Conservation (phyloP, 2,888 invertebrate species). For the Acholoe squamosa region DNA sequence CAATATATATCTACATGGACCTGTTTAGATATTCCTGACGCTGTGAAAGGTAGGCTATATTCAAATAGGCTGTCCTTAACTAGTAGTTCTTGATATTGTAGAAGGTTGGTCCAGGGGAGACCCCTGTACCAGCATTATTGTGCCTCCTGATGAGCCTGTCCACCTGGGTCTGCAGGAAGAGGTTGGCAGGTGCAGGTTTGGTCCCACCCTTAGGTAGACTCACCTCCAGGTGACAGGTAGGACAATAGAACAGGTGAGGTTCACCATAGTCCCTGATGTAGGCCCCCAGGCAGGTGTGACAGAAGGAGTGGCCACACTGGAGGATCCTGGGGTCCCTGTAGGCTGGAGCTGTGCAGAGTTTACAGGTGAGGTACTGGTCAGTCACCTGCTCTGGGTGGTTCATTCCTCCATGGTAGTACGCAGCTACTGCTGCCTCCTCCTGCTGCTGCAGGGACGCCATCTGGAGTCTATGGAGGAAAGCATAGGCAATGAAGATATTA, state of each 20-base stretch:
- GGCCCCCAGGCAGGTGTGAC: conserved; percentile 65
- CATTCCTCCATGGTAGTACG: conserved; percentile 61
- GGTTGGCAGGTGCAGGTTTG: conserved; percentile 61
- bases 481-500: no score
- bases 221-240: conserved; percentile 55
- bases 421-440: no score
- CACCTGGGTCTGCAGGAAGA: conserved; percentile 67
- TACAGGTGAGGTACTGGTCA: conserved; percentile 68
- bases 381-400: conserved; percentile 69
- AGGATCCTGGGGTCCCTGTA: conserved; percentile 67
- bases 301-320: conserved; percentile 68
- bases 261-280: not conserved
- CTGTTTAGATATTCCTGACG: no score
- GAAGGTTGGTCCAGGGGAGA: conserved; percentile 29
- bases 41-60: no score
- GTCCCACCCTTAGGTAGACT: conserved; percentile 59
- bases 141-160: conserved; percentile 68
- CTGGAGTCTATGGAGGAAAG: not conserved
- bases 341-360: conserved; percentile 63
- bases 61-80: not conserved
- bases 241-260: conserved; percentile 53
- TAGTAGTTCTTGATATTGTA: conserved; percentile 66
- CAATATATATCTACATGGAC: no score
- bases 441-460: not conserved
- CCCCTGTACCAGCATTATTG: conserved; percentile 60